phyloP scores from a whole-genome alignment of 2,888 invertebrate genomes.

The Electrophaes corylata region DNA sequence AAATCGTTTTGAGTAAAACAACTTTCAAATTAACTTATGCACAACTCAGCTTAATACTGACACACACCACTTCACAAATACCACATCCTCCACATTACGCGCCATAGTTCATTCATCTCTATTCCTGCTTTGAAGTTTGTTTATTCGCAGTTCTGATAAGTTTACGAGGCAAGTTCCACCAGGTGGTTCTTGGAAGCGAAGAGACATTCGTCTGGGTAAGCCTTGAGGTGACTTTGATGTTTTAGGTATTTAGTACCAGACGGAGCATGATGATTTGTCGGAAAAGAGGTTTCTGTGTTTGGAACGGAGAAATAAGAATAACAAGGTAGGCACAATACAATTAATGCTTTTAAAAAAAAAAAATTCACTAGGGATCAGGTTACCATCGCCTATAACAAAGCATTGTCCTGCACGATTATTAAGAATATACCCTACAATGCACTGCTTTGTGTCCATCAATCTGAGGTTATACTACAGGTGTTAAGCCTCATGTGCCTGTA shows the following conservation, averaged over 20 bases:
- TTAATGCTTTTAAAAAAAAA: too few relatives aligned
- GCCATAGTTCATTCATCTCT: constrained; percentile 1
- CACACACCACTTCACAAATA: background rate
- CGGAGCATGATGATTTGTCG: background rate
- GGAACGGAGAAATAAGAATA: background rate
- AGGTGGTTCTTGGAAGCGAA: constrained; percentile 28
- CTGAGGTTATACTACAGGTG: too few relatives aligned
- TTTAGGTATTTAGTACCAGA: constrained; percentile 8
- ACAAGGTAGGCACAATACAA: too few relatives aligned
- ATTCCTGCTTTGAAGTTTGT: constrained; percentile 26
- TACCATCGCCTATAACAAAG: too few relatives aligned
- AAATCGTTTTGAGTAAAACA: too few relatives aligned
- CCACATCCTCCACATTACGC: constrained; percentile 1
- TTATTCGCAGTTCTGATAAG: constrained; percentile 27
- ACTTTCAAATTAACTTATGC: constrained; percentile 1
- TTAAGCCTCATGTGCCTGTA: too few relatives aligned
- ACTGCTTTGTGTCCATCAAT: too few relatives aligned
- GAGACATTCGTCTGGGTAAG: constrained; percentile 17
- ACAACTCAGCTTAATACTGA: background rate
- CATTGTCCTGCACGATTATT: too few relatives aligned
- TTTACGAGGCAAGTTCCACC: constrained; percentile 27
- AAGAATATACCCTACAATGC: too few relatives aligned
- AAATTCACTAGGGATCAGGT: too few relatives aligned
- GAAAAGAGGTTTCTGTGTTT: background rate
- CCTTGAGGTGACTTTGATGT: constrained; percentile 29